Evolutionary conservation across 2,797 vertebrate genomes (phyloP), one percentile per base, ranked within the genome.

Genomic region (Cephalopachus bancanus): DNA sequence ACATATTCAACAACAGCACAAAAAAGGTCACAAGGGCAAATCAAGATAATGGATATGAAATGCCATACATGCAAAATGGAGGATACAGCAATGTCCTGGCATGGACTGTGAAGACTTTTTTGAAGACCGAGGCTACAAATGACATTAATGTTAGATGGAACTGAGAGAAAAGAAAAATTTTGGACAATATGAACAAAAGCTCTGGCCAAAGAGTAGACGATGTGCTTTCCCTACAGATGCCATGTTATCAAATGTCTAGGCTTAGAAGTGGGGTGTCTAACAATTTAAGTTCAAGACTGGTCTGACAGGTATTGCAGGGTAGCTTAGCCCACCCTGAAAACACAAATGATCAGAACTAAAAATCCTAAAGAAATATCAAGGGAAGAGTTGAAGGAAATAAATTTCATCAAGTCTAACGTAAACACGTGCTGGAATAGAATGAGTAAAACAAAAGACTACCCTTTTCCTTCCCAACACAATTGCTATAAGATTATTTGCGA

Each of bases 331-430:
- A 75, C 3, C 22, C 33, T 81, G 28, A 88, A 97, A 86, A 64
- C 10, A 30, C 51, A 76, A 93, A 72, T 37, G 10, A 60, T 26
- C 3, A 75, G 64, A 93, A 71, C 7, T 75, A 83, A 67, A 86
- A 37, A 76, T 4, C 49, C 10, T 64, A 96, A 69, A 20, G 59
- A 94, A 95, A 60, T 89, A 88, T 51, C 26, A 78, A 91, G 10
- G 3, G 7, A 26, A 28, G 12, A 67, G 1, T 30, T 44, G 10
- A 95, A 83, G 37, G 17, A 80, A 95, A 85, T 8, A 84, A 80
- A 86, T 65, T 11, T 2, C 6, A 37, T 49, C 8, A 75, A 49
- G 71, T 19, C 19, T 59, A 19, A 1, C n/a, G 14, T 79, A 53
- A 83, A 37, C 69, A 57, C 49, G 1, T 33, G 51, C 86, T 89